phyloP scores from a whole-genome alignment of 2,797 vertebrate species.

The Craterocephalus amniculus region DNA sequence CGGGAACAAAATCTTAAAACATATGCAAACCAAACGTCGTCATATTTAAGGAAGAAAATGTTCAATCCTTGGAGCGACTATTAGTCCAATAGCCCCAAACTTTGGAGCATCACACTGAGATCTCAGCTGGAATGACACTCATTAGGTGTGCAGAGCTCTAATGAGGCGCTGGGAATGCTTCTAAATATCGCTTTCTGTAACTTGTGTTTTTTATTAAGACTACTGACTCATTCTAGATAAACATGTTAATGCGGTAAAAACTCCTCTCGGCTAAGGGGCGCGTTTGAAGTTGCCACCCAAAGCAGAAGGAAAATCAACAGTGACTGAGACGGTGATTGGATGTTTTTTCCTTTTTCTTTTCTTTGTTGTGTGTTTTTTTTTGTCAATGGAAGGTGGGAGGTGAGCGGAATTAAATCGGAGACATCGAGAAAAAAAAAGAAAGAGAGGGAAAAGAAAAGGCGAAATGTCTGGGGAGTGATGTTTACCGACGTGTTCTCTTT shows the following conservation, averaged over 20 bases:
- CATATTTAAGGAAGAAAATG: neutral
- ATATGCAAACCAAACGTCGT: neutral
- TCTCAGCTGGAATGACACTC: conserved; percentile 7
- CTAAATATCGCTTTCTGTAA: conserved; percentile 43
- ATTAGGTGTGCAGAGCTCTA: conserved; percentile 18
- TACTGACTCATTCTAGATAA: conserved; percentile 54
- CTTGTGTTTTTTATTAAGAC: conserved; percentile 32
- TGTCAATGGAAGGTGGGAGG: conserved; percentile 63
- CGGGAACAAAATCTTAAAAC: neutral
- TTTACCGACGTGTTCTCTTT: conserved; percentile 57
- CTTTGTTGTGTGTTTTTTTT: conserved; percentile 7
- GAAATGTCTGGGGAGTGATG: conserved; percentile 60
- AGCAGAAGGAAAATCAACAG: conserved; percentile 46
- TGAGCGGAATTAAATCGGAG: conserved; percentile 60
- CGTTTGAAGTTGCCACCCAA: conserved; percentile 60
- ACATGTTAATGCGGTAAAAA: conserved; percentile 50
- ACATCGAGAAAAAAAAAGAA: conserved; percentile 49
- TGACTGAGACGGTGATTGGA: conserved; percentile 51
- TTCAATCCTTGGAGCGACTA: neutral
- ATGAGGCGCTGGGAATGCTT: conserved; percentile 28
- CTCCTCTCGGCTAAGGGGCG: conserved; percentile 16
- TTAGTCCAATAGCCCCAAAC: conserved; percentile 2
- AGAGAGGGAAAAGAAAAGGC: too few relatives aligned
- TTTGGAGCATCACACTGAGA: conserved; percentile 9
- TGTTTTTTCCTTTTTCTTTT: neutral